Evolutionary conservation across 92 coral and sea anemone species (phyloP).

Genomic region (Blastomussa wellsi): DNA sequence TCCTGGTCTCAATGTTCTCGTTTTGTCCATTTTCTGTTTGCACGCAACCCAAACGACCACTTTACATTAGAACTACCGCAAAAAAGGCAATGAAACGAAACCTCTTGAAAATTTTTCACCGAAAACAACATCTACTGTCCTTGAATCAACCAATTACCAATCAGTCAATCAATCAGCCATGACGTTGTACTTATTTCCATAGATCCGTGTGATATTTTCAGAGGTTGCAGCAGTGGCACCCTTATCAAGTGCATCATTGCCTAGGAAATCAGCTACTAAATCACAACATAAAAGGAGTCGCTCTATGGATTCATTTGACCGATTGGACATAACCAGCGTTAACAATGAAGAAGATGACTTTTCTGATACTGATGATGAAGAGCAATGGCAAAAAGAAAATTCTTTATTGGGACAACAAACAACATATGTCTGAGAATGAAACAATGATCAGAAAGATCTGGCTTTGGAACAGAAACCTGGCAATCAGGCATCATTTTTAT

Average conservation of each 20-base stretch:
- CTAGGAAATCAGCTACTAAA: not conserved
- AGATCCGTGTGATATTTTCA: constrained; percentile 62
- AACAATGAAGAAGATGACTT: constrained; percentile 71
- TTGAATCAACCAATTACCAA: no score
- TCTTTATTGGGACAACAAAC: not conserved
- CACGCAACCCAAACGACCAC: no score
- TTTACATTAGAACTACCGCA: no score
- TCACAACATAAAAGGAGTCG: constrained; percentile 13
- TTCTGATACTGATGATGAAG: constrained; percentile 85
- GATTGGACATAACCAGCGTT: constrained; percentile 30
- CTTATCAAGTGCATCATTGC: constrained; percentile 28
- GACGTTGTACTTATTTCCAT: not conserved
- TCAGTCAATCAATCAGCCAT: no score
- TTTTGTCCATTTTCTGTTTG: no score
- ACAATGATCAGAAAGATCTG: no score
- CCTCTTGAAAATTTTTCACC: no score
- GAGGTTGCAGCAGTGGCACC: constrained; percentile 24
- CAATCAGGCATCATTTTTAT: no score
- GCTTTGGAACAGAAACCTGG: no score
- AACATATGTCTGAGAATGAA: constrained; percentile 26
- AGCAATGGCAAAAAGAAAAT: constrained; percentile 78
- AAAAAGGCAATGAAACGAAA: no score
- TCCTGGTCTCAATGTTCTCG: no score
- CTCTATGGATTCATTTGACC: constrained; percentile 53
- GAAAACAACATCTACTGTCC: no score